Percentiles rank a stretch among this genome's conserved stretches.
These are phyloP conservation scores for Nothocercus nigrocapillus DNA, from an alignment of 2,113 vertebrate genomes.

Conservation along the genomic window DNA sequence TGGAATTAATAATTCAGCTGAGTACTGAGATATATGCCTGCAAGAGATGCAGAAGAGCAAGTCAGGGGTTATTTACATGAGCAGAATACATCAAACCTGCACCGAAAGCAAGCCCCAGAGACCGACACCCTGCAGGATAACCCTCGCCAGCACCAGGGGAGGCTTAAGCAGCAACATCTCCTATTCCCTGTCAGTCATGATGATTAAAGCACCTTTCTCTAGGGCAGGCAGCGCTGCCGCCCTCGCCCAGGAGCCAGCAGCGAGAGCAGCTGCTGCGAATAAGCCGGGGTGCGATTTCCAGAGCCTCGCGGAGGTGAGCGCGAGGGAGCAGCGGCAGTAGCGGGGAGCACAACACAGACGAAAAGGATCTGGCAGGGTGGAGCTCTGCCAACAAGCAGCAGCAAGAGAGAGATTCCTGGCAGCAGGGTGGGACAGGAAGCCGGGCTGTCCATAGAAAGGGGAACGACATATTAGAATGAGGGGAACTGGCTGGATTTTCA, in stretches of 20 bases:
- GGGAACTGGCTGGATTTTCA: background rate
- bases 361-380: slow-evolving; percentile 18
- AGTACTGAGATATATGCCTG: background rate
- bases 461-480: background rate
- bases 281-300: slow-evolving; percentile 37
- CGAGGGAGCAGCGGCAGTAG: background rate
- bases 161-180: background rate
- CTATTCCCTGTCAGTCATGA: slow-evolving; percentile 25
- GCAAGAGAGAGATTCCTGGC: slow-evolving; percentile 13
- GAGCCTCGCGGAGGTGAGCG: slow-evolving; percentile 5
- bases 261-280: slow-evolving; percentile 42
- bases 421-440: background rate
- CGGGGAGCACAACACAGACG: background rate
- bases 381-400: slow-evolving; percentile 32
- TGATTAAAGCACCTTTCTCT: slow-evolving; percentile 47
- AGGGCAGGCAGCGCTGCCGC: slow-evolving; percentile 22
- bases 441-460: background rate
- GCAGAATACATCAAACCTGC: background rate
- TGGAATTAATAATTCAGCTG: background rate
- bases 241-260: slow-evolving; percentile 33
- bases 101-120: fast-evolving
- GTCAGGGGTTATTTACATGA: background rate
- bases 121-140: background rate
- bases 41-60: background rate
- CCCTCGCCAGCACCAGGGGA: background rate